phyloP scores from a whole-genome alignment of 2,888 invertebrate species.

The Rambutsinella grinnellia region DNA sequence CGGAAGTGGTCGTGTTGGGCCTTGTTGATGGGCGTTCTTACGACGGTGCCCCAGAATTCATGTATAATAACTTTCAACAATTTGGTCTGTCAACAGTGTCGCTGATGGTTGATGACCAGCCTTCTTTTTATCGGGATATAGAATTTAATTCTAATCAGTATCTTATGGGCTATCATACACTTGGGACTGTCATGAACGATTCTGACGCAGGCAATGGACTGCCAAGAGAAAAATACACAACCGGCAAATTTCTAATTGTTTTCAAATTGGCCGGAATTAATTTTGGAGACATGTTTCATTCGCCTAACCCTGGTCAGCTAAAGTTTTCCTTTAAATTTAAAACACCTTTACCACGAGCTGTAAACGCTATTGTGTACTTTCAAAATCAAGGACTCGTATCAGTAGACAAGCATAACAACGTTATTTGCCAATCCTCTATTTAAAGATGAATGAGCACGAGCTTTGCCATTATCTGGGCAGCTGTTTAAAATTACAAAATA shows the following conservation, averaged over 20 bases:
- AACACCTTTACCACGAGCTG: neutral
- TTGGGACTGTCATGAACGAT: neutral
- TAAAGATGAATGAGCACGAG: too few relatives aligned
- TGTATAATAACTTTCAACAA: slow-evolving; percentile 4
- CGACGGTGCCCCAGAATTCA: neutral
- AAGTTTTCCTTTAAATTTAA: neutral
- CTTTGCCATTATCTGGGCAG: too few relatives aligned
- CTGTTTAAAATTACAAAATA: too few relatives aligned
- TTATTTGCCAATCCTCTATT: neutral
- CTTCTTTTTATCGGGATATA: neutral
- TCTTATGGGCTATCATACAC: neutral
- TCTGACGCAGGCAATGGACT: slow-evolving; percentile 10
- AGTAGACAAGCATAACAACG: neutral
- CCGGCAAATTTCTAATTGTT: neutral
- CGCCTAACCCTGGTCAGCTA: neutral
- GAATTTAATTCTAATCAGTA: slow-evolving; percentile 2
- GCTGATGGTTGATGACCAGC: neutral
- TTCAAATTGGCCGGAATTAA: neutral
- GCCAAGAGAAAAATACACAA: neutral
- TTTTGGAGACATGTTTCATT: neutral
- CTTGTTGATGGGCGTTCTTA: slow-evolving; percentile 3
- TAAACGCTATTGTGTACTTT: neutral
- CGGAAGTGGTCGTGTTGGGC: slow-evolving; percentile 10
- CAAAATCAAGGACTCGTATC: slow-evolving; percentile 3
- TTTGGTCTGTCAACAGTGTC: neutral